Evolutionary conservation across 2,888 invertebrate species (phyloP).

Genomic region (Archips crataeganus): DNA sequence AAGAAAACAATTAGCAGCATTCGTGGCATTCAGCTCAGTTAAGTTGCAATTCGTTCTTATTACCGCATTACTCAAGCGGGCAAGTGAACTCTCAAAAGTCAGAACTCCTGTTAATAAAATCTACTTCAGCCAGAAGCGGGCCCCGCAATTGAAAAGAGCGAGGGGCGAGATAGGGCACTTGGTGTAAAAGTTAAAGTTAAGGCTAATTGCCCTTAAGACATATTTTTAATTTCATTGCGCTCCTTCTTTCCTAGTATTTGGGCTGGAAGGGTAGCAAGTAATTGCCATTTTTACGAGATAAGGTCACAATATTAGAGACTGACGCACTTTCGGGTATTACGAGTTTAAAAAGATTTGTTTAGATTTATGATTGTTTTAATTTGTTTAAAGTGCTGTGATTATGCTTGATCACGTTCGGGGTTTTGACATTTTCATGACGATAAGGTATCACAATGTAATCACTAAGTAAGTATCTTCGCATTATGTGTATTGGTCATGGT

Average conservation of each 20-base stretch:
- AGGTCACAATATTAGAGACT: conserved; percentile 81
- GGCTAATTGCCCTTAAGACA: conserved; percentile 87
- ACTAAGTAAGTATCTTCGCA: not conserved
- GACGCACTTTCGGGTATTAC: conserved; percentile 75
- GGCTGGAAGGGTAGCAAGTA: conserved; percentile 77
- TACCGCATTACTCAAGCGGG: conserved; percentile 46
- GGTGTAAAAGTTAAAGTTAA: conserved; percentile 86
- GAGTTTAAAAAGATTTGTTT: conserved; percentile 43
- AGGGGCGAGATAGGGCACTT: conserved; percentile 82
- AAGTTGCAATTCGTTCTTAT: conserved; percentile 38
- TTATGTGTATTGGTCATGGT: not conserved
- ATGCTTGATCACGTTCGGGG: not conserved
- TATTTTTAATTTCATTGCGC: conserved; percentile 87
- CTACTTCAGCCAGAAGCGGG: conserved; percentile 76
- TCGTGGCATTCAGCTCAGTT: conserved; percentile 31
- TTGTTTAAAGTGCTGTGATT: conserved; percentile 27
- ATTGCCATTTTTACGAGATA: conserved; percentile 84
- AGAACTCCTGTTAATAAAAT: conserved; percentile 82
- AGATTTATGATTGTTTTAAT: conserved; percentile 38
- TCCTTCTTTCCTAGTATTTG: conserved; percentile 81
- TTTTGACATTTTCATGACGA: not conserved
- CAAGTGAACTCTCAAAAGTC: conserved; percentile 74
- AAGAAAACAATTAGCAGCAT: conserved; percentile 9
- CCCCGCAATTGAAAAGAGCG: conserved; percentile 84
- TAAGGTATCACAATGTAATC: not conserved